Evolutionary conservation across 2,797 vertebrate species (phyloP).

Genomic region (Leuciscus waleckii): DNA sequence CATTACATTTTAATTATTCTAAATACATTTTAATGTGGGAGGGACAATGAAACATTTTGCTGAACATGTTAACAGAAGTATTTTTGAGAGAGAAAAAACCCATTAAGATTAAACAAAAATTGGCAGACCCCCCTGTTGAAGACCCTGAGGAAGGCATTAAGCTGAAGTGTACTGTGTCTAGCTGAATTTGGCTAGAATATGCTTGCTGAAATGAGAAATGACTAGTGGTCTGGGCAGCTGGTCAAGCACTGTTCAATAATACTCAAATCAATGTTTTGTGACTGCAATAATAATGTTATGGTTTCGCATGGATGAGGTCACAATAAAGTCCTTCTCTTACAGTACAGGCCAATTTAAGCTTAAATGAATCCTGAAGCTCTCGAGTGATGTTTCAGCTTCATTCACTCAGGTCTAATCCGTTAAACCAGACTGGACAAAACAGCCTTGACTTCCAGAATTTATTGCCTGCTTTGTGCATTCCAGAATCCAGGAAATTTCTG

Average conservation of each 20-base stretch:
- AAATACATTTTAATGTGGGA: background rate
- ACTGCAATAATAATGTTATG: conserved; percentile 40
- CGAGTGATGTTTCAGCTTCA: conserved; percentile 28
- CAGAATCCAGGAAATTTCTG: background rate
- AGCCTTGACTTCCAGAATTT: conserved; percentile 13
- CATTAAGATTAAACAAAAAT: background rate
- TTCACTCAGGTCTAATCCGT: conserved; percentile 39
- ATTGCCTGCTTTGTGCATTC: conserved; percentile 5
- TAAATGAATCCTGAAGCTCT: conserved; percentile 44
- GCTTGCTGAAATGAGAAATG: conserved; percentile 43
- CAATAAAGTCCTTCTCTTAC: conserved; percentile 30
- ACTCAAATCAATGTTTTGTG: conserved; percentile 38
- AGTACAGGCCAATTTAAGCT: conserved; percentile 43
- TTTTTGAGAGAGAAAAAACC: background rate
- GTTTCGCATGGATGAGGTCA: conserved; percentile 18
- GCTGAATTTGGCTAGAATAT: background rate
- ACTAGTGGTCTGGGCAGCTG: conserved; percentile 34
- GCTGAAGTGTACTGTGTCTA: background rate
- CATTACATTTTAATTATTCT: background rate
- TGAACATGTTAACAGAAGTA: background rate
- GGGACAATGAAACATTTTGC: background rate
- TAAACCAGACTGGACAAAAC: conserved; percentile 38
- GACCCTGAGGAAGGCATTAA: background rate
- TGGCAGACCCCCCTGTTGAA: background rate
- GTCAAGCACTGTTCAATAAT: conserved; percentile 29